Evolutionary conservation across 2,888 invertebrate genomes (phyloP).

Genomic region (Leptopilina syphax): DNA sequence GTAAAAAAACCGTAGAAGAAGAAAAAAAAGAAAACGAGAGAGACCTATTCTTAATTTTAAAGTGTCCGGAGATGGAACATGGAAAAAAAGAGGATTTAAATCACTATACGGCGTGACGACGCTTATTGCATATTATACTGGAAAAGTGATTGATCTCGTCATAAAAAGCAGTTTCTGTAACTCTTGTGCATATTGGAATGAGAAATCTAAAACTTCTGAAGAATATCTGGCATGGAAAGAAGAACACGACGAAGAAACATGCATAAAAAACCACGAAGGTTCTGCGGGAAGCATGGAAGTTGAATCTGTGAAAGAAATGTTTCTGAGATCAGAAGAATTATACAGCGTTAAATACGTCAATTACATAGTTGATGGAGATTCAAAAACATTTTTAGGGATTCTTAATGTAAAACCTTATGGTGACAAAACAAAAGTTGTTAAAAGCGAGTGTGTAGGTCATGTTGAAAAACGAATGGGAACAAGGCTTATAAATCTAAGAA

Average conservation of each 20-base stretch:
- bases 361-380: conserved; percentile 30
- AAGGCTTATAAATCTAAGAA: conserved; percentile 36
- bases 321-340: conserved; percentile 41
- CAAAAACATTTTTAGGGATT: conserved; percentile 26
- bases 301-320: conserved; percentile 44
- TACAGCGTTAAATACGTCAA: conserved; percentile 22
- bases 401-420: conserved; percentile 47
- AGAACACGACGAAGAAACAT: not conserved
- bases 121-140: conserved; percentile 45
- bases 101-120: not conserved
- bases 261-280: conserved; percentile 15
- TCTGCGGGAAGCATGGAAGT: conserved; percentile 46
- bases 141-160: conserved; percentile 49
- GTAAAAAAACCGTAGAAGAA: no score
- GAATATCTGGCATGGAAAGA: not conserved
- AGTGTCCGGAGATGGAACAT: conserved; percentile 45
- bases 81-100: conserved; percentile 46
- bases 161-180: conserved; percentile 50
- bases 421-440: conserved; percentile 26
- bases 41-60: no score
- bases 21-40: no score
- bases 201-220: not conserved
- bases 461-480: conserved; percentile 51
- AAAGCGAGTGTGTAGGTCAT: conserved; percentile 50
- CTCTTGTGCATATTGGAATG: conserved; percentile 40